These are phyloP conservation scores for Pseudorhombus dupliciocellatus DNA, from an alignment of 2,113 vertebrate species.

Conservation along the genomic window DNA sequence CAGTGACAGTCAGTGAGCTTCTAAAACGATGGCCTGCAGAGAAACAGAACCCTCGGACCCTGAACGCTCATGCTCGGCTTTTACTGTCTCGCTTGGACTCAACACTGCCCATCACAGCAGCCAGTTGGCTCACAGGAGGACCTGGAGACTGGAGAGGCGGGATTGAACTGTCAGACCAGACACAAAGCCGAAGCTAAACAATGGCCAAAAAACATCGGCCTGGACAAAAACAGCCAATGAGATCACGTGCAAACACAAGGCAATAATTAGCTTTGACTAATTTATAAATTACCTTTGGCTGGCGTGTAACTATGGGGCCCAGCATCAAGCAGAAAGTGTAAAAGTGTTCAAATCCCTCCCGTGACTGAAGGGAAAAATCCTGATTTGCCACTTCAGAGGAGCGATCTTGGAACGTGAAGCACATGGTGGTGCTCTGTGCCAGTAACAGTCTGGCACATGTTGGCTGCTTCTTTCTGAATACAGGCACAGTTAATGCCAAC, in stretches of 20 bases:
- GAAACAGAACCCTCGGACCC: conserved; percentile 6
- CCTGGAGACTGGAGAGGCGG: conserved; percentile 16
- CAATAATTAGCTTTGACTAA: conserved; percentile 60
- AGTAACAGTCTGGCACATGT: conserved; percentile 52
- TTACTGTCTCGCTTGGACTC: conserved; percentile 12
- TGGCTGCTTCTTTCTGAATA: conserved; percentile 35
- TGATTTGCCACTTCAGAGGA: conserved; percentile 53
- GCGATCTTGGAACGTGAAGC: conserved; percentile 53
- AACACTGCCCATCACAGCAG: conserved; percentile 41
- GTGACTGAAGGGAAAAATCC: conserved; percentile 29
- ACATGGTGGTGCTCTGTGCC: conserved; percentile 40
- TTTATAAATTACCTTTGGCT: conserved; percentile 65
- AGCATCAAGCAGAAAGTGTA: conserved; percentile 49
- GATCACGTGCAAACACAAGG: conserved; percentile 45
- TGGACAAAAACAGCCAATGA: conserved; percentile 27
- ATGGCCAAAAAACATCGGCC: conserved; percentile 38
- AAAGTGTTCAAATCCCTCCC: conserved; percentile 33
- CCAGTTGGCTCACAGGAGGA: conserved; percentile 39
- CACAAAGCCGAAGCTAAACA: conserved; percentile 29
- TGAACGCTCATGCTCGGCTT: conserved; percentile 4
- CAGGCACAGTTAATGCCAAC: conserved; percentile 54
- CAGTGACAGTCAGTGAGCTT: background rate
- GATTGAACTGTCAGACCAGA: conserved; percentile 17
- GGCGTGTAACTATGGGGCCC: conserved; percentile 29
- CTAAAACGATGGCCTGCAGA: conserved; percentile 23